Conservation (phyloP, 2,113 vertebrate species). For the Malaclemys terrapin region DNA sequence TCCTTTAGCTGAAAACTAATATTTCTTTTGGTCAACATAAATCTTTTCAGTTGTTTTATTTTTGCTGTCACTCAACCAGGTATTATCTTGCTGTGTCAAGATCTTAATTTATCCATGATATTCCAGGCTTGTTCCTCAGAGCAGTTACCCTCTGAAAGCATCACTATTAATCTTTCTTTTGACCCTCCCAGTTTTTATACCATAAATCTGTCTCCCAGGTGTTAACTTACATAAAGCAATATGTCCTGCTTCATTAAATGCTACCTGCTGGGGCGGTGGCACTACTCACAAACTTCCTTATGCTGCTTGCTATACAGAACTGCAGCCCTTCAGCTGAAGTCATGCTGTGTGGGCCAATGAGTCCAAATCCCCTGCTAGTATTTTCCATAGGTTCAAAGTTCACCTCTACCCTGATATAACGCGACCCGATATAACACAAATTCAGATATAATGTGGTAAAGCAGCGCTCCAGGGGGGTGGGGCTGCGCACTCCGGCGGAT, state of each 20-base stretch:
- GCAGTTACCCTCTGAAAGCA: slow-evolving; percentile 52
- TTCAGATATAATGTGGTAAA: too few species aligned
- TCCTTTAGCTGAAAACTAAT: slow-evolving; percentile 55
- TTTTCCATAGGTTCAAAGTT: not conserved
- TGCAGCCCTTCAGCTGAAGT: not conserved
- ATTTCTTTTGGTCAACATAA: slow-evolving; percentile 62
- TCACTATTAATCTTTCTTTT: slow-evolving; percentile 59
- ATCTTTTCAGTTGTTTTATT: slow-evolving; percentile 53
- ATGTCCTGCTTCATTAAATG: slow-evolving; percentile 56
- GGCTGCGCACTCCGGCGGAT: too few species aligned
- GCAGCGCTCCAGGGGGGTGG: too few species aligned
- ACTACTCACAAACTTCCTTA: not conserved
- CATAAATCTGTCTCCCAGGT: slow-evolving; percentile 53
- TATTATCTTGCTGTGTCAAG: slow-evolving; percentile 41
- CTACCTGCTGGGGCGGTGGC: not conserved
- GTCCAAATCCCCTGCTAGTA: not conserved
- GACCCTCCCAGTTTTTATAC: slow-evolving; percentile 50
- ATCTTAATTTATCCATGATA: slow-evolving; percentile 58
- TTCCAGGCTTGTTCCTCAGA: slow-evolving; percentile 30
- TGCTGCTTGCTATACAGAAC: not conserved
- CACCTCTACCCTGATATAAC: too few species aligned
- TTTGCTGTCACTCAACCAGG: slow-evolving; percentile 37
- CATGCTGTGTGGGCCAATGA: not conserved
- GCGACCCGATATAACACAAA: too few species aligned
- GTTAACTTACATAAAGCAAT: not conserved